Base-by-base conservation (phyloP, 2,797 vertebrate species). In the Taeniopygia guttata region DNA sequence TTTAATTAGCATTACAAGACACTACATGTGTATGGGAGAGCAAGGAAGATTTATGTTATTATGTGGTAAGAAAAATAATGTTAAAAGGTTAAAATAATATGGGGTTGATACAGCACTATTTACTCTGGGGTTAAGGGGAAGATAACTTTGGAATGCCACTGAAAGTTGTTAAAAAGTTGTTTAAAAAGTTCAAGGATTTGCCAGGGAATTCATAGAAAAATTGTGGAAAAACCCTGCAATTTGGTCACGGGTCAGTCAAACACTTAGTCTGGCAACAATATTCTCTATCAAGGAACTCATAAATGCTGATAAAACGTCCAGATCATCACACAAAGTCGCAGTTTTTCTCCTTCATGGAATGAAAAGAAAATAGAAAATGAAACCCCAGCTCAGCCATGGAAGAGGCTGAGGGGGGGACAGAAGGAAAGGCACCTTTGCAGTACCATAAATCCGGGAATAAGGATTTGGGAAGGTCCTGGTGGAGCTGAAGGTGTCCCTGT, bases 1-100 rank as follows among this genome's bases (percentile, higher is more conserved):
- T 67, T 96, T 96, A 95, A 96, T 96, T 96, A 96, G 95, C 84
- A 88, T 93, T 96, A 96, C 96, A 96, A 96, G 96, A 94, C 29
- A 93, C 91, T 94, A 94, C 94, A 94, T 68, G 95, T 87, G 95
- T 92, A 94, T n/a, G 84, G 95, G 49, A 74, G 82, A 89, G 87
- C 82, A 21, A 85, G 11, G 85, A 94, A 87, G 96, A 96, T 96
- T 96, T 96, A 96, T 82, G 76, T 93, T 45, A 64, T 84, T 55
- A 63, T 83, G 87, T 2, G 87, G 93, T 83, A 68, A 87, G 91
- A 49, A 77, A 93, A 87, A 68, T 70, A 89, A 93, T 3, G 52
- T 75, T 75, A 94, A 87, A 89, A 96, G 94, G 91, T 92, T 94
- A 87, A 75, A 89, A 94, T 49, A 91, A 83, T 49, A 84, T 2